Evolutionary conservation across 2,797 vertebrate species (phyloP).

Genomic region (Arrhamphus sclerolepis): DNA sequence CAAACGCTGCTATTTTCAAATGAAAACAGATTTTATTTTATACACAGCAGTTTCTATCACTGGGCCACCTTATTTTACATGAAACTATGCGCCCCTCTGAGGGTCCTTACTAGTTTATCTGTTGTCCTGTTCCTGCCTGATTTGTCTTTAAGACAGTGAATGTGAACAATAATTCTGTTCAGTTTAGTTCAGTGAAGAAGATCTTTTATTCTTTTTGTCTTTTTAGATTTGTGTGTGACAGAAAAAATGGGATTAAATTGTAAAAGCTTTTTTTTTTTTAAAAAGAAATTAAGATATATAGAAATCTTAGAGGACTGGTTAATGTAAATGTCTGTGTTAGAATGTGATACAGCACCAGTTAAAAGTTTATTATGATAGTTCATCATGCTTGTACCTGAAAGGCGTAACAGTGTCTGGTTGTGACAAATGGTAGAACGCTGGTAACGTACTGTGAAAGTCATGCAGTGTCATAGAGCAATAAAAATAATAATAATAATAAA

Average conservation of each 20-base stretch:
- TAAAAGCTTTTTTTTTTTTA: constrained; percentile 17
- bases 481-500: constrained; percentile 19
- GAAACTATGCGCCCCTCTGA: too few relatives aligned
- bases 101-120: constrained; percentile 4
- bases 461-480: constrained; percentile 22
- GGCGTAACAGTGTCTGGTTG: background rate
- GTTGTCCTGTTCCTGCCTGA: constrained; percentile 25
- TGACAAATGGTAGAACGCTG: constrained; percentile 8
- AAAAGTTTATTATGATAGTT: constrained; percentile 2
- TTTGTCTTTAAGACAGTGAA: constrained; percentile 15
- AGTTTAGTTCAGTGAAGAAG: constrained; percentile 9
- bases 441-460: constrained; percentile 10
- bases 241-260: background rate
- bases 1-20: background rate
- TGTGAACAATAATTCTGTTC: constrained; percentile 2
- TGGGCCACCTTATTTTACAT: too few relatives aligned
- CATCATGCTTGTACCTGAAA: constrained; percentile 11
- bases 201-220: background rate
- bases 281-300: too few relatives aligned
- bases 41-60: constrained; percentile 6
- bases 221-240: background rate
- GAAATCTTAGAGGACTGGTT: background rate
- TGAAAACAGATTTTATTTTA: constrained; percentile 14
- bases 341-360: background rate
- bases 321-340: constrained; percentile 5